These are phyloP conservation scores for Triplophysa dalaica DNA, from an alignment of 2,113 vertebrate species.

Conservation along the genomic window DNA sequence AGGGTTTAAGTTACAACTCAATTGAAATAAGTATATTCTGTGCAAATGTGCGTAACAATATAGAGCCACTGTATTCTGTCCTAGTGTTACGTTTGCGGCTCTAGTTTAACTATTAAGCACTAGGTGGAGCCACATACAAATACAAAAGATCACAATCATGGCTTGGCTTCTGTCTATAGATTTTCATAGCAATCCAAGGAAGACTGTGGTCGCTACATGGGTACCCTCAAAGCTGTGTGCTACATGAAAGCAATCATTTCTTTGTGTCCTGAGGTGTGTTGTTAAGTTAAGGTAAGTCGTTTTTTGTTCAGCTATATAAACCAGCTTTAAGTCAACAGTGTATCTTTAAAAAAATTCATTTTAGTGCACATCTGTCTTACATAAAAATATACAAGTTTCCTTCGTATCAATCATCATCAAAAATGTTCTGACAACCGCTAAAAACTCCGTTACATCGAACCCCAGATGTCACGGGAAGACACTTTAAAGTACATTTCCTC, in stretches of 20 bases:
- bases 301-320: slow-evolving; percentile 30
- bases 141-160: slow-evolving; percentile 38
- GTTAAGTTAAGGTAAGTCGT: slow-evolving; percentile 34
- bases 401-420: slow-evolving; percentile 29
- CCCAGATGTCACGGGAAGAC: slow-evolving; percentile 65
- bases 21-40: slow-evolving; percentile 5
- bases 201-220: slow-evolving; percentile 4
- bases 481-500: slow-evolving; percentile 49
- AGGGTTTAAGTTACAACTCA: slow-evolving; percentile 24
- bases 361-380: slow-evolving; percentile 33
- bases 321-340: slow-evolving; percentile 32
- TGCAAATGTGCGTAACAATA: slow-evolving; percentile 21
- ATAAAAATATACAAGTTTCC: slow-evolving; percentile 42
- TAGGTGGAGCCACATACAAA: slow-evolving; percentile 38
- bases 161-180: slow-evolving; percentile 22
- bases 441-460: slow-evolving; percentile 46
- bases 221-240: slow-evolving; percentile 28
- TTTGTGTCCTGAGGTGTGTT: slow-evolving; percentile 43
- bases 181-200: slow-evolving; percentile 16
- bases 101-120: slow-evolving; percentile 36
- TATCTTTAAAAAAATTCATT: slow-evolving; percentile 3
- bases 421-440: slow-evolving; percentile 27
- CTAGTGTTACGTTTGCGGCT: slow-evolving; percentile 4
- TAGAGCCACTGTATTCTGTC: neutral
- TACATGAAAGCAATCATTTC: slow-evolving; percentile 35